phyloP scores from a whole-genome alignment of 2,888 invertebrate genomes.

The Bimastos eiseni region DNA sequence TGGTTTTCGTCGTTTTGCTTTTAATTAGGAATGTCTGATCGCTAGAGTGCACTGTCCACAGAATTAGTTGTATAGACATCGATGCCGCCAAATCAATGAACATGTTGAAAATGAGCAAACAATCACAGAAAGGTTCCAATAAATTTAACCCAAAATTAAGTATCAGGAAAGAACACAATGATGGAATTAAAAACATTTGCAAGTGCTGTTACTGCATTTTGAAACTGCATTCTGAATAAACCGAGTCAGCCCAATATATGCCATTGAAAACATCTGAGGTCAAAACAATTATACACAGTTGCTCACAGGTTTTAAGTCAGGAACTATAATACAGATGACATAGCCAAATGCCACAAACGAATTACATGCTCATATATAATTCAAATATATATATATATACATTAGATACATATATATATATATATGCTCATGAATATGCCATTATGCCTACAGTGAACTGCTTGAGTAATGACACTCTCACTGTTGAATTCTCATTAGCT shows the following conservation, averaged over 20 bases:
- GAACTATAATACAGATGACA: background rate
- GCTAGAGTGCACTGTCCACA: background rate
- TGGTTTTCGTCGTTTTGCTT: background rate
- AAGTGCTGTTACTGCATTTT: background rate
- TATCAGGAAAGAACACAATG: background rate
- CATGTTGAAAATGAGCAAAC: background rate
- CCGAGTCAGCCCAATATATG: background rate
- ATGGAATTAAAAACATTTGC: background rate
- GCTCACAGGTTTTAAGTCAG: background rate
- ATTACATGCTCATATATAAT: background rate
- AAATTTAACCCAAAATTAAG: background rate
- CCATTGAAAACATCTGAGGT: background rate
- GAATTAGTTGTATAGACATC: background rate
- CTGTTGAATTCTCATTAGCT: background rate
- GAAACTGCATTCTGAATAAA: background rate
- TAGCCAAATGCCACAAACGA: background rate
- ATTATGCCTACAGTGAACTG: background rate
- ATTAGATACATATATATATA: background rate
- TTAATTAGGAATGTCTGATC: background rate
- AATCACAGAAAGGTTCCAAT: background rate
- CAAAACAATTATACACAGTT: background rate
- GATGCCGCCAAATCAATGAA: background rate
- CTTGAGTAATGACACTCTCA: background rate
- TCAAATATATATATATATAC: background rate
- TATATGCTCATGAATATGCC: background rate